These are phyloP conservation scores for Luidia sarsii DNA, from an alignment of 53 echinoderm and acorn worm genomes.

Conservation along the genomic window DNA sequence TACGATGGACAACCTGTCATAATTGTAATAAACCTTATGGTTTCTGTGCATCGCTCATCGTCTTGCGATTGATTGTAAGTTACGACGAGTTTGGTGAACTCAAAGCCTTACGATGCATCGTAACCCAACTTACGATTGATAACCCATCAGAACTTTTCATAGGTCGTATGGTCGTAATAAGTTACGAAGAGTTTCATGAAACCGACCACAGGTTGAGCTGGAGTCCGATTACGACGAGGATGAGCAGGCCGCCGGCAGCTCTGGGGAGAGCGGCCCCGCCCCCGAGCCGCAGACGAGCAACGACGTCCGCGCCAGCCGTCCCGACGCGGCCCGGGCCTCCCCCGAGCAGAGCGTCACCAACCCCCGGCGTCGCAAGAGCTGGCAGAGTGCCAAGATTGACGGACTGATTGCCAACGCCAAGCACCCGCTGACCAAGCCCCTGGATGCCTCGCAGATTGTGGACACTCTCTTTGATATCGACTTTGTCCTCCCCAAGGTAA, in stretches of 20 bases:
- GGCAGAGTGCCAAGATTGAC: constrained; percentile 55
- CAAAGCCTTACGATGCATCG: no score
- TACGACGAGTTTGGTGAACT: no score
- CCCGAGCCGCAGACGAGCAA: constrained; percentile 5
- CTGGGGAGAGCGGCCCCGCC: constrained; percentile 26
- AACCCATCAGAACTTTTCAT: no score
- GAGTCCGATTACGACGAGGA: constrained; percentile 31
- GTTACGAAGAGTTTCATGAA: no score
- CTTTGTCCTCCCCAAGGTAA: constrained; percentile 76
- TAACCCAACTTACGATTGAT: no score
- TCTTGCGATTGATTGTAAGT: no score
- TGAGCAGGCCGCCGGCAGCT: background rate
- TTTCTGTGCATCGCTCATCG: no score
- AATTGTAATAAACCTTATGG: no score
- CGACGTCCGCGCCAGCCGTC: background rate
- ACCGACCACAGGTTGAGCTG: constrained; percentile 52
- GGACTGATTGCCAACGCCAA: constrained; percentile 60
- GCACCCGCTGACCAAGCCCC: constrained; percentile 31
- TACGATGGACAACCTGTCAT: no score
- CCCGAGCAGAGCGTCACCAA: constrained; percentile 2
- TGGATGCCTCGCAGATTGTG: constrained; percentile 37
- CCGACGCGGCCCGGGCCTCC: no score
- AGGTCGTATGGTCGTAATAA: no score
- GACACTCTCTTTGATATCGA: constrained; percentile 74
- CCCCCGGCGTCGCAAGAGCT: constrained; percentile 45